Evolutionary conservation across 2,113 vertebrate genomes (phyloP).

Genomic region (Colistium nudipinnis): DNA sequence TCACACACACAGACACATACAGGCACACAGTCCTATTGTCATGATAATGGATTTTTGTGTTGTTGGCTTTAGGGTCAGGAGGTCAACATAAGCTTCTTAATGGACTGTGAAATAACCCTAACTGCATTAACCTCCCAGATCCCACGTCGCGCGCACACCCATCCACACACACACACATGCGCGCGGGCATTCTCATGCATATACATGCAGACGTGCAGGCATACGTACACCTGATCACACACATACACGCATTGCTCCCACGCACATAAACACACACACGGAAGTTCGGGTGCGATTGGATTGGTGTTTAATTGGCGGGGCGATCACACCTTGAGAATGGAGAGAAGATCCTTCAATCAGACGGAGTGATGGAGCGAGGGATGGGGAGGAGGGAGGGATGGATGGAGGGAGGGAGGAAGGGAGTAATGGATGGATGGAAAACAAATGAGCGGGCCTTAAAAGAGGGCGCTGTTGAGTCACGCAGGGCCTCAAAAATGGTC

Average conservation of each 20-base stretch:
- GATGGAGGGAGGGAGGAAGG: slow-evolving; percentile 68
- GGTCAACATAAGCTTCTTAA: slow-evolving; percentile 99
- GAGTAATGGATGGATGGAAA: slow-evolving; percentile 60
- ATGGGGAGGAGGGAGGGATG: slow-evolving; percentile 70
- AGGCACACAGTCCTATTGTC: slow-evolving; percentile 86
- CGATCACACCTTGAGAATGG: slow-evolving; percentile 78
- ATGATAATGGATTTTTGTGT: slow-evolving; percentile 99
- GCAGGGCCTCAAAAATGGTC: slow-evolving; percentile 38
- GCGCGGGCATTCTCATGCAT: slow-evolving; percentile 81
- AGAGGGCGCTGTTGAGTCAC: slow-evolving; percentile 60
- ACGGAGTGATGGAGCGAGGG: slow-evolving; percentile 75
- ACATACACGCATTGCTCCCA: slow-evolving; percentile 57
- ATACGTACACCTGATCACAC: slow-evolving; percentile 25
- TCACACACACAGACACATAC: slow-evolving; percentile 17
- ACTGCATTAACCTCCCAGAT: slow-evolving; percentile 99
- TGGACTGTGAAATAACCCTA: slow-evolving; percentile 99
- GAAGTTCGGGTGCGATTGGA: slow-evolving; percentile 91
- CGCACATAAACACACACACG: slow-evolving; percentile 86
- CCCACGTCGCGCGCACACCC: slow-evolving; percentile 69
- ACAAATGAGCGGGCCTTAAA: slow-evolving; percentile 77
- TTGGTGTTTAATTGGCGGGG: slow-evolving; percentile 87
- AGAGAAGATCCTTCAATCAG: slow-evolving; percentile 78
- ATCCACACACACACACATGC: slow-evolving; percentile 60
- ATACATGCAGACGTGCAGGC: slow-evolving; percentile 75
- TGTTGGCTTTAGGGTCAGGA: slow-evolving; percentile 93